Evolutionary conservation across 2,113 vertebrate species (phyloP).

Genomic region (Montifringilla adamsi): DNA sequence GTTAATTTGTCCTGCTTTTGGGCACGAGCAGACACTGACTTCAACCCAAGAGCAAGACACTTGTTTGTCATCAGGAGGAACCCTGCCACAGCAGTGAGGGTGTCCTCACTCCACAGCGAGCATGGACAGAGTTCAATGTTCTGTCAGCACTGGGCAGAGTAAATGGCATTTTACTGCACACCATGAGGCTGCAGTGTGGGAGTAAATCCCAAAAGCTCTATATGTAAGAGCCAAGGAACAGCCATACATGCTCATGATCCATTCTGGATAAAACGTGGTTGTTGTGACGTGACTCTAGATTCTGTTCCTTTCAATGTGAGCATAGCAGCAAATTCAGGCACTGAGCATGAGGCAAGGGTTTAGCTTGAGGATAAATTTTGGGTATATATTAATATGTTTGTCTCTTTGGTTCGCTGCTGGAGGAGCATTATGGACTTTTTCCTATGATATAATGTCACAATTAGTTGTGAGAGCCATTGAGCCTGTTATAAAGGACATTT

Average conservation of each 20-base stretch:
- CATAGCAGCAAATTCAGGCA: not conserved
- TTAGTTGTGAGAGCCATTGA: constrained; percentile 4
- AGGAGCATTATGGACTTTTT: not conserved
- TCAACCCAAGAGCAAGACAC: not conserved
- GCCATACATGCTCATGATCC: not conserved
- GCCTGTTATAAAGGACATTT: not conserved
- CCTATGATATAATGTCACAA: not conserved
- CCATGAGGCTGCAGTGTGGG: not conserved
- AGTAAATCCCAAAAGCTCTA: not conserved
- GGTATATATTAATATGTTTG: not conserved
- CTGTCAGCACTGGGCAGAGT: not conserved
- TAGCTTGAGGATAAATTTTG: not conserved
- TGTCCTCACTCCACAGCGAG: not conserved
- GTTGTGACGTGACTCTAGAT: not conserved
- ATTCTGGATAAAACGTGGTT: not conserved
- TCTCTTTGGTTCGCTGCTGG: not conserved
- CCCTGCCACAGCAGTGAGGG: not conserved
- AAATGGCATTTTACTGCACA: not conserved
- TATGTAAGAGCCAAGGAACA: not conserved
- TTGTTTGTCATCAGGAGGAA: not conserved
- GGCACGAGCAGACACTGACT: not conserved
- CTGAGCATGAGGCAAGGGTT: not conserved
- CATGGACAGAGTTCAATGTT: not conserved
- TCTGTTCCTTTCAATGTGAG: not conserved
- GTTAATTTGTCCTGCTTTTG: constrained; percentile 70